Evolutionary conservation across 2,113 vertebrate species (phyloP).

Genomic region (Callopanchax toddi): DNA sequence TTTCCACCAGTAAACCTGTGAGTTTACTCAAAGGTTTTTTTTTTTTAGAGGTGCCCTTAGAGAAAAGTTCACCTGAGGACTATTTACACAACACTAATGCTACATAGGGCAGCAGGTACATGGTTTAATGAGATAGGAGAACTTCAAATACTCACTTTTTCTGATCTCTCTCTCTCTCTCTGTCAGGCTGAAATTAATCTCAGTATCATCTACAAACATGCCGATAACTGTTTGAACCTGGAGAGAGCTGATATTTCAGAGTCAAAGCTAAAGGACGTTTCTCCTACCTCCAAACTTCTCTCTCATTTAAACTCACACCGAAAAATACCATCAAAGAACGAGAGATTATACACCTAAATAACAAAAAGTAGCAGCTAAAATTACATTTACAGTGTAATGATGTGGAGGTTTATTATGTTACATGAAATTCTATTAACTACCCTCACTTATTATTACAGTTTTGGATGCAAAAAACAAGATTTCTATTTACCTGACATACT

Average conservation of each 20-base stretch:
- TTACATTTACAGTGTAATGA: too few species aligned
- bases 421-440: too few species aligned
- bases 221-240: slow-evolving; percentile 21
- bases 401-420: too few species aligned
- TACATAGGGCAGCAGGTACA: slow-evolving; percentile 13
- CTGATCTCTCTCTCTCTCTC: slow-evolving; percentile 38
- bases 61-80: slow-evolving; percentile 1
- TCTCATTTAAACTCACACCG: too few species aligned
- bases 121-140: slow-evolving; percentile 37
- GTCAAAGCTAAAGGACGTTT: background rate
- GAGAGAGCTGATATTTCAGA: background rate
- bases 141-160: slow-evolving; percentile 43
- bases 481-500: slow-evolving; percentile 93
- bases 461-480: too few species aligned
- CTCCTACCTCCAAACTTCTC: background rate
- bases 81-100: slow-evolving; percentile 10
- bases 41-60: background rate
- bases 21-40: background rate
- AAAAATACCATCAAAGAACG: too few species aligned
- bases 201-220: slow-evolving; percentile 8
- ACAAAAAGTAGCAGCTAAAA: too few species aligned
- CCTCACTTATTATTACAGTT: too few species aligned
- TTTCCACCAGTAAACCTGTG: too few species aligned
- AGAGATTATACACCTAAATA: too few species aligned
- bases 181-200: slow-evolving; percentile 31